These are phyloP conservation scores for Pachyseris speciosa DNA, from an alignment of 64 coral and sea anemone genomes.

Conservation along the genomic window DNA sequence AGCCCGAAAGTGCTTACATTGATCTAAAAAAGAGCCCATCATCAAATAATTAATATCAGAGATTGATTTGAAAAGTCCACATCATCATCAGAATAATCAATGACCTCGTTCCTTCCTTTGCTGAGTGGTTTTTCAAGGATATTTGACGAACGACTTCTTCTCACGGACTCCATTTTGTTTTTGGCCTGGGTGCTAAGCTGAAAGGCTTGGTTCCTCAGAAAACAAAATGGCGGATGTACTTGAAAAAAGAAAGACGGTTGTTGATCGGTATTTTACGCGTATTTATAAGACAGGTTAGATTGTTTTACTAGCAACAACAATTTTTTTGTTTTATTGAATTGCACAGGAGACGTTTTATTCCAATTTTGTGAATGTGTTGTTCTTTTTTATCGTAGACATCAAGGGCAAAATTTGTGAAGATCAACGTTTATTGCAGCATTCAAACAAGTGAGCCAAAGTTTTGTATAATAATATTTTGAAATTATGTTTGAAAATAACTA, in stretches of 20 bases:
- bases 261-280: constrained; percentile 85
- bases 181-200: constrained; percentile 55
- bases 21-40: constrained; percentile 70
- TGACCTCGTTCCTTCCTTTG: constrained; percentile 97
- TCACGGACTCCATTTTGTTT: constrained; percentile 87
- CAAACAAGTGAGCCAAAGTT: constrained; percentile 93
- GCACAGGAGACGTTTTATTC: neutral
- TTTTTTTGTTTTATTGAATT: neutral
- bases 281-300: constrained; percentile 24
- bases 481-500: neutral
- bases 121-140: constrained; percentile 96
- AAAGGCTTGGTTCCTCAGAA: neutral
- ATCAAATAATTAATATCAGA: neutral
- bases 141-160: constrained; percentile 86
- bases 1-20: constrained; percentile 95
- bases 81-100: neutral
- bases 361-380: neutral
- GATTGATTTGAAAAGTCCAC: neutral
- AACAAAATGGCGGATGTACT: constrained; percentile 76
- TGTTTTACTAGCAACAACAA: neutral
- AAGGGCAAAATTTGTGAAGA: constrained; percentile 73
- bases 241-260: constrained; percentile 46
- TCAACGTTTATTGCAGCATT: constrained; percentile 97
- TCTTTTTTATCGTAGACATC: constrained; percentile 66
- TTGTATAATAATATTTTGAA: neutral